Evolutionary conservation across 1,140 invertebrate species (phyloP), one percentile per base, ranked within the genome.

Genomic region (Neodiprion lecontei): DNA sequence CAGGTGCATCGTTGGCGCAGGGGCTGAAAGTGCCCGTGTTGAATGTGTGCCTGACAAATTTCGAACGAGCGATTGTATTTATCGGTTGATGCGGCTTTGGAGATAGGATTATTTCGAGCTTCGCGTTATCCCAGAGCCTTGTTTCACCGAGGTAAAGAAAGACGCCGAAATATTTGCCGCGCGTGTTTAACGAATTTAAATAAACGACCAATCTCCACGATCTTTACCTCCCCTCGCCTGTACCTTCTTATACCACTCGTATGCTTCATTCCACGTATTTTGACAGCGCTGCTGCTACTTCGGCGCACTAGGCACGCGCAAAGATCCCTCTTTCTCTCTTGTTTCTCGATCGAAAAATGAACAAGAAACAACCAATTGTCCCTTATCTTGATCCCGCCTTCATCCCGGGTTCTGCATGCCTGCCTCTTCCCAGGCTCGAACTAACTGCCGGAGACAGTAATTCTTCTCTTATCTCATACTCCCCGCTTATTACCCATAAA

Each of bases 101-200:
- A 83, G 83, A 84, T 84, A 79, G 78, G 82, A 81, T 82, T 83
- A 83, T 84, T 82, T 73, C 75, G 76, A 80, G 80, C 76, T 75
- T 76, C 78, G 77, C 79, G 80, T 79, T 77, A 75, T 67, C 74
- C 70, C 48, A 23, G 17, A 70, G 49, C 67, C 49, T 61, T 66
- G 12, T 68, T 49, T n/a, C 9, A 23, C 50, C 5, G 11, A 67
- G 9, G 11, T 61, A 28, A n/a, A 17, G n/a, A 48, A n/a, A 47
- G 69, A 47, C 8, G 48, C n/a, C 21, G 68, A 74, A 66, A 74
- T 48, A 71, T 47, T 67, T 68, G 7, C 5, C 71, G 69, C 66
- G 73, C 72, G 76, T 48, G 65, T 69, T 79, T 81, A 82, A 81
- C 79, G 78, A 76, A 79, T 79, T 83, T 78, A 82, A 84, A 82